Percentiles rank a stretch among this genome's conserved stretches.
These are phyloP conservation scores for Andrena bicolor DNA, from an alignment of 2,888 invertebrate species.

Conservation along the genomic window DNA sequence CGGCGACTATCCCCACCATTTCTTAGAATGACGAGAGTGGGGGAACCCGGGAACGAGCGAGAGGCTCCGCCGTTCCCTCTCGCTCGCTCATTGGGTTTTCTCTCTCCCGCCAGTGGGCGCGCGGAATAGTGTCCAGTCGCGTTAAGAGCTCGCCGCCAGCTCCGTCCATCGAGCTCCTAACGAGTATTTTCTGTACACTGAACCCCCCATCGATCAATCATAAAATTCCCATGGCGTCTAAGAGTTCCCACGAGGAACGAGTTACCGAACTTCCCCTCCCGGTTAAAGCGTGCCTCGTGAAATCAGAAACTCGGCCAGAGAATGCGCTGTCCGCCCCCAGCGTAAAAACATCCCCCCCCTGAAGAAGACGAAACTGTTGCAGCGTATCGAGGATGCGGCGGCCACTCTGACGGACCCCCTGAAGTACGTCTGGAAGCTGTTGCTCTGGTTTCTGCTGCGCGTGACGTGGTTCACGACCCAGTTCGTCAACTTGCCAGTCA, in stretches of 20 bases:
- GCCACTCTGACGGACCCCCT: slow-evolving; percentile 79
- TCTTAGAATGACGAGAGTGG: too few species aligned
- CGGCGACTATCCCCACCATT: too few species aligned
- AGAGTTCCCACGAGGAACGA: not conserved
- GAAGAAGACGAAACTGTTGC: slow-evolving; percentile 45
- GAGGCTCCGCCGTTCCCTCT: too few species aligned
- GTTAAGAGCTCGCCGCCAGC: too few species aligned
- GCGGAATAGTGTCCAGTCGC: too few species aligned
- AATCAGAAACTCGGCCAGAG: slow-evolving; percentile 36
- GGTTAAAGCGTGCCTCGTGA: slow-evolving; percentile 3
- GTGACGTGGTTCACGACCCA: slow-evolving; percentile 82
- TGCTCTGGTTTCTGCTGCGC: slow-evolving; percentile 83
- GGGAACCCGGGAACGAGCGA: too few species aligned
- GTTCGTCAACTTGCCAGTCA: slow-evolving; percentile 76
- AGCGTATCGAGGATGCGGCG: slow-evolving; percentile 75
- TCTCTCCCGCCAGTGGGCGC: too few species aligned
- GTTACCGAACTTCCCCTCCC: slow-evolving; percentile 8
- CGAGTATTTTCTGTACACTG: too few species aligned
- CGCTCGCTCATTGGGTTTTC: too few species aligned
- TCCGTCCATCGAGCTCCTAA: too few species aligned
- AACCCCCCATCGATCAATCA: too few species aligned
- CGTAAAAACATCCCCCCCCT: slow-evolving; percentile 34
- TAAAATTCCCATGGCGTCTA: too few species aligned
- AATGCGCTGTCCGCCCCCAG: not conserved
- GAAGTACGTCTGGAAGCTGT: slow-evolving; percentile 78